phyloP scores from a whole-genome alignment of 2,888 invertebrate species.

The Parascotia fuliginaria region DNA sequence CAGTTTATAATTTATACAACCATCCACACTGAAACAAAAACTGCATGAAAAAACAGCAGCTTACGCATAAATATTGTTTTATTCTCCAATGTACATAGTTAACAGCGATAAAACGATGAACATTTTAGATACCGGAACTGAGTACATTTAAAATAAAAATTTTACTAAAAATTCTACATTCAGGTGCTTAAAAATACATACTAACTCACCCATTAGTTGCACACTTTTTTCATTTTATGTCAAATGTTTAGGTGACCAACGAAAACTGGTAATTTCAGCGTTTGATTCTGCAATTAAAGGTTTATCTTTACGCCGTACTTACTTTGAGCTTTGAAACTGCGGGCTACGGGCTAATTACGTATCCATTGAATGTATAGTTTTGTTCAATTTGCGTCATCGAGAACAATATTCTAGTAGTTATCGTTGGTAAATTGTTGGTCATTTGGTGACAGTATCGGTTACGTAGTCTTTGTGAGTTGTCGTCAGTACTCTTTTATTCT shows the following conservation, averaged over 20 bases:
- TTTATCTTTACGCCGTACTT: constrained; percentile 45
- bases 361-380: not conserved
- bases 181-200: not conserved
- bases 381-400: not conserved
- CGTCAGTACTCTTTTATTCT: no score
- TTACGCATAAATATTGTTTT: constrained; percentile 3
- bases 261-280: constrained; percentile 28
- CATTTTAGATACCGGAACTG: not conserved
- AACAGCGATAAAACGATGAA: no score
- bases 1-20: not conserved
- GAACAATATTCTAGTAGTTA: not conserved
- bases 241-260: constrained; percentile 18
- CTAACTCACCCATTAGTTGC: not conserved
- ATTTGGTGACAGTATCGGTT: no score
- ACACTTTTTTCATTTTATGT: not conserved
- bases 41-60: not conserved
- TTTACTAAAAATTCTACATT: not conserved
- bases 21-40: not conserved
- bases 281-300: constrained; percentile 30
- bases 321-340: constrained; percentile 26
- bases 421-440: no score
- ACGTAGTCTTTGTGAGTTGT: no score
- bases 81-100: not conserved
- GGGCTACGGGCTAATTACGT: constrained; percentile 7
- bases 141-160: not conserved